Conservation (phyloP, 2,113 vertebrate genomes). For the Loxodonta africana region DNA sequence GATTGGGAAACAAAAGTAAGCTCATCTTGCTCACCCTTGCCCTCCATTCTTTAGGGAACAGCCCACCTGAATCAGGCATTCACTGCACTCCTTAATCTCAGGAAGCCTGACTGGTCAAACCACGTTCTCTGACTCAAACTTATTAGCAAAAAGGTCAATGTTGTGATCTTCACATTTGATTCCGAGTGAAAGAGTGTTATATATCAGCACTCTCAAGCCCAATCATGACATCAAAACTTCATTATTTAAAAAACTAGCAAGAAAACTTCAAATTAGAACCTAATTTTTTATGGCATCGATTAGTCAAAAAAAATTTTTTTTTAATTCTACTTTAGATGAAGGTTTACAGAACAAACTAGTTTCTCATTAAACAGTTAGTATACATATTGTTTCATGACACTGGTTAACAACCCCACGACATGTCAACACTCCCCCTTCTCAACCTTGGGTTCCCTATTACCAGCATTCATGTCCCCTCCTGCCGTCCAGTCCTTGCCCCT, state of each 20-base stretch:
- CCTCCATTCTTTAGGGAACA: not conserved
- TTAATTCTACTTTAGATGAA: too few relatives aligned
- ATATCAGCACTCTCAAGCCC: not conserved
- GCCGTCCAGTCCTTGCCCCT: too few relatives aligned
- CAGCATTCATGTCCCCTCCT: too few relatives aligned
- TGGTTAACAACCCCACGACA: too few relatives aligned
- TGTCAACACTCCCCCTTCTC: too few relatives aligned
- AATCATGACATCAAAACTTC: not conserved
- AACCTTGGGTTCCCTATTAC: too few relatives aligned
- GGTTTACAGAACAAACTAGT: too few relatives aligned
- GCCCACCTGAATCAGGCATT: not conserved
- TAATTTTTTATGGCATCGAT: not conserved
- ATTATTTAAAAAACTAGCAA: slow-evolving; percentile 21
- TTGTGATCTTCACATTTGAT: not conserved
- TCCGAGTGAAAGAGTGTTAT: not conserved
- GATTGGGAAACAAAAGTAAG: not conserved
- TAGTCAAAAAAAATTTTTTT: not conserved
- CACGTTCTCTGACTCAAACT: not conserved
- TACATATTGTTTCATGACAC: too few relatives aligned
- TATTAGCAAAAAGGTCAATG: slow-evolving; percentile 12
- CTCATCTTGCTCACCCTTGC: not conserved
- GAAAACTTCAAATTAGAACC: not conserved
- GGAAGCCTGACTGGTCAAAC: not conserved
- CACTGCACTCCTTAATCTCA: not conserved
- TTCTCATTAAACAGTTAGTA: too few relatives aligned